Percentiles rank a stretch among this genome's conserved stretches.
These are phyloP conservation scores for Mormyrus lacerda DNA, from an alignment of 2,113 vertebrate species.

Conservation along the genomic window DNA sequence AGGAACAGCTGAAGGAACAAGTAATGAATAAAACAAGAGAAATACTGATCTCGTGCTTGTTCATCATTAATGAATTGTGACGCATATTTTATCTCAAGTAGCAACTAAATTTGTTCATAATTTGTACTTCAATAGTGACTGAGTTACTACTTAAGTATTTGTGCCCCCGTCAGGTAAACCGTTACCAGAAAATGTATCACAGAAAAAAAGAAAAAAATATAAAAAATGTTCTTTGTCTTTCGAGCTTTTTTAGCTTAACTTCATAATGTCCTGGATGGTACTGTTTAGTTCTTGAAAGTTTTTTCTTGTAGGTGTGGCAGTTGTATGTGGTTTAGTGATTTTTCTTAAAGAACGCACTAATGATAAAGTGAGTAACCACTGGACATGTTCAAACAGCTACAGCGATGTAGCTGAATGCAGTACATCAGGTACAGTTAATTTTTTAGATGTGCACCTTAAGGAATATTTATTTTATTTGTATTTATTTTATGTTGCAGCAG, in stretches of 20 bases:
- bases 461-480: no score
- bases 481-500: no score
- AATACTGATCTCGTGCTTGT: no score
- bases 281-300: not conserved
- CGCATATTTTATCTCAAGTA: not conserved
- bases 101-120: not conserved
- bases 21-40: no score
- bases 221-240: not conserved
- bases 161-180: not conserved
- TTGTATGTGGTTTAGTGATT: not conserved
- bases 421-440: no score
- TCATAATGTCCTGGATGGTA: not conserved
- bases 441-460: no score
- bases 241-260: not conserved
- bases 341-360: not conserved
- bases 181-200: not conserved
- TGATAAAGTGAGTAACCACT: not conserved
- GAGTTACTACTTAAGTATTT: not conserved
- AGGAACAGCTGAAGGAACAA: not conserved
- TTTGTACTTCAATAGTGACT: not conserved
- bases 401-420: no score
- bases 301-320: not conserved
- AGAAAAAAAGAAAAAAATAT: not conserved
- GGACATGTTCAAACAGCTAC: not conserved
- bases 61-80: not conserved